Percentiles rank a stretch among this genome's conserved stretches.
These are phyloP conservation scores for Sepiola atlantica DNA, from an alignment of 2,888 invertebrate species.

Conservation along the genomic window DNA sequence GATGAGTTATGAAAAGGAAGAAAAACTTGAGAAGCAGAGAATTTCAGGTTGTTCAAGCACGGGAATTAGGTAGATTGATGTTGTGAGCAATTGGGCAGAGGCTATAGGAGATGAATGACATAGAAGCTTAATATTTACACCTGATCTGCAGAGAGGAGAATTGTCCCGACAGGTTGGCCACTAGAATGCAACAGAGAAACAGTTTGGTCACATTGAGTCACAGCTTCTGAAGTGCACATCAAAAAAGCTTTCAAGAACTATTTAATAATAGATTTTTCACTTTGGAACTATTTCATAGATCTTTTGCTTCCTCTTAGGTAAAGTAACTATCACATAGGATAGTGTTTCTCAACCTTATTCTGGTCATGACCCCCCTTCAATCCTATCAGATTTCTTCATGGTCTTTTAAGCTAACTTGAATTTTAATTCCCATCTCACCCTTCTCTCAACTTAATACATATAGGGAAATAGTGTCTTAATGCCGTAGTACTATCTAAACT, in stretches of 20 bases:
- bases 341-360: too few species aligned
- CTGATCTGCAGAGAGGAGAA: conserved; percentile 39
- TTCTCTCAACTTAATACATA: too few species aligned
- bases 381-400: too few species aligned
- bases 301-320: background rate
- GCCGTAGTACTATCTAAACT: too few species aligned
- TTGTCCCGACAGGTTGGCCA: background rate
- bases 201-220: conserved; percentile 18
- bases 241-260: background rate
- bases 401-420: too few species aligned
- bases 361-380: too few species aligned
- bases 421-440: too few species aligned
- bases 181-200: conserved; percentile 44
- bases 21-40: background rate
- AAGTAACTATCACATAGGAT: background rate
- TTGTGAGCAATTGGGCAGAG: conserved; percentile 3
- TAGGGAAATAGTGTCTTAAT: too few species aligned
- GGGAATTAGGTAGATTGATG: background rate
- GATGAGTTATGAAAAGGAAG: background rate
- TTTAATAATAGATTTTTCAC: background rate
- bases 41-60: background rate
- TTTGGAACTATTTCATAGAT: background rate
- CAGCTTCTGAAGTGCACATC: background rate
- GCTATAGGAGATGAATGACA: conserved; percentile 20
- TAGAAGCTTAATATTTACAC: conserved; percentile 45